phyloP scores from a whole-genome alignment of 2,797 vertebrate genomes.

The Botia kubotai region DNA sequence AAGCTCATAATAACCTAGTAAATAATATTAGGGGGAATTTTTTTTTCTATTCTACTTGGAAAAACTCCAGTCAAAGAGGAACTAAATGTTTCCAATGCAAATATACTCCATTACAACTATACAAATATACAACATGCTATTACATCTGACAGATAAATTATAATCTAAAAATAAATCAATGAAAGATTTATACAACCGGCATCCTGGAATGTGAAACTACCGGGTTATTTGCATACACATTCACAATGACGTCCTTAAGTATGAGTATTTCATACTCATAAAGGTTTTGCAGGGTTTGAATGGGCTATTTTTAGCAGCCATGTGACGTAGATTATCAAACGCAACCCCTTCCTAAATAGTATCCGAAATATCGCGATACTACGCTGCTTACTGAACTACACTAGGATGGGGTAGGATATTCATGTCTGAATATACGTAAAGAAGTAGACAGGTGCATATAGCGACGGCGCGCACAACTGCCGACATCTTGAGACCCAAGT shows the following conservation, averaged over 20 bases:
- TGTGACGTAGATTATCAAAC: constrained; percentile 57
- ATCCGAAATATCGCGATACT: constrained; percentile 36
- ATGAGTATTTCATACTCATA: constrained; percentile 14
- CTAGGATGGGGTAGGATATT: background rate
- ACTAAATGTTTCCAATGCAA: background rate
- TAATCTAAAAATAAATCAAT: background rate
- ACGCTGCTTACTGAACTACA: background rate
- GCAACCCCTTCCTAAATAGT: constrained; percentile 58
- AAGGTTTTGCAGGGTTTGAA: constrained; percentile 26
- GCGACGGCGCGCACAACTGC: constrained; percentile 10
- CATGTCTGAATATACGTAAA: background rate
- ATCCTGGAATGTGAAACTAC: background rate
- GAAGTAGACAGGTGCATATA: constrained; percentile 22
- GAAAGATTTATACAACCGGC: background rate
- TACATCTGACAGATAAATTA: too few species aligned
- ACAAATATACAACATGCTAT: too few species aligned
- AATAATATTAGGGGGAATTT: background rate
- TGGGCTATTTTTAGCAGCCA: constrained; percentile 59
- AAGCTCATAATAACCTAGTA: background rate
- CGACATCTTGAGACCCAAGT: constrained; percentile 24
- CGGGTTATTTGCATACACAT: background rate
- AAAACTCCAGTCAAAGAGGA: background rate
- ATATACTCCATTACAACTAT: background rate
- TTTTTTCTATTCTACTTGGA: background rate
- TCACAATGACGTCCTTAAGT: background rate